phyloP scores from a whole-genome alignment of 2,797 vertebrate genomes.

The Sarcoramphus papa region DNA sequence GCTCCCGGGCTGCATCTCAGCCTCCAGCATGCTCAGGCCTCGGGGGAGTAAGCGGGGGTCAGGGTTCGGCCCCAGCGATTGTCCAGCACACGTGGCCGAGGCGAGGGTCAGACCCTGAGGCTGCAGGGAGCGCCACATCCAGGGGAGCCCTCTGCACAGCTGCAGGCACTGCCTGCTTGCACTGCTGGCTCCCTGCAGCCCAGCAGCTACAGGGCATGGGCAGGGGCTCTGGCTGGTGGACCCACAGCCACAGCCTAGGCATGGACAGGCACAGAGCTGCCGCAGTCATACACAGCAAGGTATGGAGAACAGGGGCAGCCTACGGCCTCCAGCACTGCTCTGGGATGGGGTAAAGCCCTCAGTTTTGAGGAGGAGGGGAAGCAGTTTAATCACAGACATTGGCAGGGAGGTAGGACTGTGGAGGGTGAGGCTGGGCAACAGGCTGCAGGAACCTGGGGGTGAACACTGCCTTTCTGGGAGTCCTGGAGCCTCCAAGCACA shows the following conservation, averaged over 20 bases:
- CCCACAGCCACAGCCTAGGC: not conserved
- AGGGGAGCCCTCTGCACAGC: not conserved
- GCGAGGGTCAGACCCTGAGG: not conserved
- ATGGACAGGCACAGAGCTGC: not conserved
- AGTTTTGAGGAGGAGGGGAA: not conserved
- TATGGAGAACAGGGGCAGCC: not conserved
- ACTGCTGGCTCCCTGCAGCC: accelerated
- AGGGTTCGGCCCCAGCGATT: not conserved
- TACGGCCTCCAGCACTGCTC: not conserved
- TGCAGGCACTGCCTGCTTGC: not conserved
- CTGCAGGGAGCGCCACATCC: not conserved
- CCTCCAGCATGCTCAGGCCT: not conserved
- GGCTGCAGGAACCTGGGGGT: not conserved
- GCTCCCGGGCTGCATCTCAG: not conserved
- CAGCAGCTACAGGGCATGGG: accelerated
- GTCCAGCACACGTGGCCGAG: not conserved
- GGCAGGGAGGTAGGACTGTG: not conserved
- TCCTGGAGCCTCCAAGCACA: accelerated
- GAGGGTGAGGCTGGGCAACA: not conserved
- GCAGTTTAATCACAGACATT: not conserved
- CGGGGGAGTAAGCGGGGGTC: not conserved
- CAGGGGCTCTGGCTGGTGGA: not conserved
- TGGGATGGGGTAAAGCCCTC: not conserved
- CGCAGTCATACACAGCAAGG: not conserved
- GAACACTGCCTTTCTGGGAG: not conserved